Conservation (phyloP, 1,140 invertebrate species). For the Bombus picipes region DNA sequence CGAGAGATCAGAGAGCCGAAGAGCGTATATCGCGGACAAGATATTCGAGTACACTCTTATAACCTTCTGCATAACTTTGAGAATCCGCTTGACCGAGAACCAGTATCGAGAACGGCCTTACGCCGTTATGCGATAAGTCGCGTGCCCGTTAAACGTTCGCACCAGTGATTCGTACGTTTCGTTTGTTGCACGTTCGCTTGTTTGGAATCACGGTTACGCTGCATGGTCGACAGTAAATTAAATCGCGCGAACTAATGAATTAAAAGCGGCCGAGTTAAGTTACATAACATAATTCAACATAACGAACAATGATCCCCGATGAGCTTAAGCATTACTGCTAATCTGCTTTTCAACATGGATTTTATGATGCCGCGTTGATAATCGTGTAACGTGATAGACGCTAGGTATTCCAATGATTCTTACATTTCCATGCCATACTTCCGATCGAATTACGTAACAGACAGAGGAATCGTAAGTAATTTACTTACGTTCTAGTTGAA, state of each 20-base stretch:
- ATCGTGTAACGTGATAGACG: not conserved
- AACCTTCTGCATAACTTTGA: slow-evolving; percentile 80
- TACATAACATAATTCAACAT: not conserved
- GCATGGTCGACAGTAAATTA: not conserved
- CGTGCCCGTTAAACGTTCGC: slow-evolving; percentile 75
- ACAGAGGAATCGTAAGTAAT: not conserved
- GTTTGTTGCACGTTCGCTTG: slow-evolving; percentile 18
- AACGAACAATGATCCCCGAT: not conserved
- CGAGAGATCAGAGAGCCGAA: slow-evolving; percentile 68
- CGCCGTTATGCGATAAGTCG: slow-evolving; percentile 82
- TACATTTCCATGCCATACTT: not conserved
- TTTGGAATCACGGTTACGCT: slow-evolving; percentile 9
- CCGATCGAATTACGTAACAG: not conserved
- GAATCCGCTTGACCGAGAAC: slow-evolving; percentile 81
- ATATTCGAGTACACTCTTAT: slow-evolving; percentile 75
- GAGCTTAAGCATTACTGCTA: not conserved
- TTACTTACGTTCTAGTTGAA: not conserved
- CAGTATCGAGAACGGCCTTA: slow-evolving; percentile 79
- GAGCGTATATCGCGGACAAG: slow-evolving; percentile 63
- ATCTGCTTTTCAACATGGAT: not conserved
- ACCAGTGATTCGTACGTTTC: slow-evolving; percentile 62
- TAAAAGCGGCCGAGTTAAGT: not conserved
- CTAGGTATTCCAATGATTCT: not conserved
- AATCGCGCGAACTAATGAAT: slow-evolving; percentile 12
- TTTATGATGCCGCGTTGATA: not conserved